These are phyloP conservation scores for Amiota communis DNA, from an alignment of 2,888 invertebrate genomes.

Conservation along the genomic window DNA sequence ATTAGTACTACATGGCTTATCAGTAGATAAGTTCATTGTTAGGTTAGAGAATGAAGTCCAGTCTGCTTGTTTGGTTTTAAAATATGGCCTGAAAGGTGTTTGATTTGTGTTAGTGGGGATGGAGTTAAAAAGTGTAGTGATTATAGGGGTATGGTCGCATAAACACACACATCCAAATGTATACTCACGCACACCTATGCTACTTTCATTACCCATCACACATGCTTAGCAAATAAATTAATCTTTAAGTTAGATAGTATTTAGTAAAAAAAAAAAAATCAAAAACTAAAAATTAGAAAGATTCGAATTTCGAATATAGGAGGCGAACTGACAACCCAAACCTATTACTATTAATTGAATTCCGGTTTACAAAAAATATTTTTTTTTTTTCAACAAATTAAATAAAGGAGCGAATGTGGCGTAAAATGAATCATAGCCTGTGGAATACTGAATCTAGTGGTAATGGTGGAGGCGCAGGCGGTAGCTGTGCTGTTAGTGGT, in stretches of 20 bases:
- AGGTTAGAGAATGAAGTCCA: no score
- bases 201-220: neutral
- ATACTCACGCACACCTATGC: neutral
- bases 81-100: no score
- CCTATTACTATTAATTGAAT: no score
- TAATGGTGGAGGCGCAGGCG: slow-evolving; percentile 45
- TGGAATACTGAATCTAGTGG: slow-evolving; percentile 56
- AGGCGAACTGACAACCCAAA: no score
- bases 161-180: neutral
- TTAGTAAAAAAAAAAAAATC: neutral
- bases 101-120: no score
- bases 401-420: slow-evolving; percentile 73
- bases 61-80: no score
- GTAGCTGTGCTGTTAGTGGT: slow-evolving; percentile 50
- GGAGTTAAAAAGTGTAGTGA: no score
- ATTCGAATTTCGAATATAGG: neutral
- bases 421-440: slow-evolving; percentile 73
- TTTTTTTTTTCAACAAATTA: no score
- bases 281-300: neutral
- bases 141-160: no score
- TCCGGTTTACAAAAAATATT: no score
- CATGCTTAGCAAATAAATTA: neutral
- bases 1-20: no score
- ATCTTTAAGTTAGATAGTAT: neutral
- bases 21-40: no score